Percentiles rank a stretch among this genome's conserved stretches.
These are phyloP conservation scores for Neomonachus schauinslandi DNA, from an alignment of 2,113 vertebrate species.

Conservation along the genomic window DNA sequence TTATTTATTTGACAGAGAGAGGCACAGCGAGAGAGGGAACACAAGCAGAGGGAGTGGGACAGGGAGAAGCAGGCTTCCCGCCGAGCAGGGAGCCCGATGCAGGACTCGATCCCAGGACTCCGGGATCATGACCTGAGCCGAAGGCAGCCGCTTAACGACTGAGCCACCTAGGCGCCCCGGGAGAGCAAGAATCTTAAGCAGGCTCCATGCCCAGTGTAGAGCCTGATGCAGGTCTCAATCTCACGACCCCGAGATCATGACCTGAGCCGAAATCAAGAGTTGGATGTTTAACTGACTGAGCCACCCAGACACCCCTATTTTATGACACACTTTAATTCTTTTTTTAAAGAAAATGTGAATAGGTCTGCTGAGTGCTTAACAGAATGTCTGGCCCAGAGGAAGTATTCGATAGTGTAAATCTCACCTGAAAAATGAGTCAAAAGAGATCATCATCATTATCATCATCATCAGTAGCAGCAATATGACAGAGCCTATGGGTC, in stretches of 20 bases:
- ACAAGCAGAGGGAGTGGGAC: too few species aligned
- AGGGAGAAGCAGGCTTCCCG: too few species aligned
- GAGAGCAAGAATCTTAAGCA: not conserved
- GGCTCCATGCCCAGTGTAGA: not conserved
- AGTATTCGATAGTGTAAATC: not conserved
- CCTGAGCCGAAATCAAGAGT: not conserved
- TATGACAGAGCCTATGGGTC: not conserved
- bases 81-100: too few species aligned
- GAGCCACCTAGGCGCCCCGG: too few species aligned
- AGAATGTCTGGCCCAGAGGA: not conserved
- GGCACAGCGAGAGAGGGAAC: too few species aligned
- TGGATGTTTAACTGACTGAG: not conserved
- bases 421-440: not conserved
- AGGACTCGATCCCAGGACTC: too few species aligned
- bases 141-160: too few species aligned
- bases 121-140: too few species aligned
- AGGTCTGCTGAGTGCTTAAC: not conserved
- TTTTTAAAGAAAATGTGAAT: not conserved
- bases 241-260: not conserved
- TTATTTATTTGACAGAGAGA: too few species aligned
- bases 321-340: not conserved
- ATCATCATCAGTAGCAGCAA: not conserved
- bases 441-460: not conserved
- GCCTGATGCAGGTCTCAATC: not conserved
- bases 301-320: not conserved